These are phyloP conservation scores for Centruroides vittatus DNA, from an alignment of 1,140 invertebrate genomes.

Conservation along the genomic window DNA sequence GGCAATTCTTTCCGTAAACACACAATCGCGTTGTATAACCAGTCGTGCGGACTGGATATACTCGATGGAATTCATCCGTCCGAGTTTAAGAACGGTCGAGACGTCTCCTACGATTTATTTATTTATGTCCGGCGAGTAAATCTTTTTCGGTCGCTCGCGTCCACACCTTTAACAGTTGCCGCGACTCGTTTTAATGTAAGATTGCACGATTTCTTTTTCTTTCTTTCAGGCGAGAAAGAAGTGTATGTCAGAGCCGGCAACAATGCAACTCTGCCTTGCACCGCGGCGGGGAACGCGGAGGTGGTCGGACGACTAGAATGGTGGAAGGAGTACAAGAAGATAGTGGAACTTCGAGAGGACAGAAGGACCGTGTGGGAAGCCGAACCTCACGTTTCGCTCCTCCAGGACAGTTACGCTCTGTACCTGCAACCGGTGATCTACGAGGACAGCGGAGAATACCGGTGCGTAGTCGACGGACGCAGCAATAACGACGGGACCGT, in stretches of 20 bases:
- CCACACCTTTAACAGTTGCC: too few relatives aligned
- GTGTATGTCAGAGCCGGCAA: slow-evolving; percentile 15
- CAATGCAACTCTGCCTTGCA: slow-evolving; percentile 17
- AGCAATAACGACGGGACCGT: slow-evolving; percentile 42
- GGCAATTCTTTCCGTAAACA: too few relatives aligned
- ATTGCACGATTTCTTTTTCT: too few relatives aligned
- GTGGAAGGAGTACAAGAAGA: slow-evolving; percentile 18
- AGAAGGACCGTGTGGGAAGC: slow-evolving; percentile 16
- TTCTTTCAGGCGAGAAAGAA: too few relatives aligned
- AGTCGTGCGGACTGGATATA: too few relatives aligned
- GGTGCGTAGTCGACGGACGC: slow-evolving; percentile 49
- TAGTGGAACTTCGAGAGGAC: slow-evolving; percentile 17
- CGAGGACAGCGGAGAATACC: slow-evolving; percentile 46
- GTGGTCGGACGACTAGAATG: slow-evolving; percentile 14
- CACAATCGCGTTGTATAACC: too few relatives aligned
- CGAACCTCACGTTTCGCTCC: slow-evolving; percentile 34
- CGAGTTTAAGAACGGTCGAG: too few relatives aligned
- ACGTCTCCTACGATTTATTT: too few relatives aligned
- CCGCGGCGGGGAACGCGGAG: neutral
- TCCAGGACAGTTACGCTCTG: slow-evolving; percentile 43
- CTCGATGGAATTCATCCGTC: too few relatives aligned
- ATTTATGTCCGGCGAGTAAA: too few relatives aligned
- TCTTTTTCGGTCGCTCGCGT: too few relatives aligned
- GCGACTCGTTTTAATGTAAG: too few relatives aligned
- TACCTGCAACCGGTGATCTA: slow-evolving; percentile 44